Evolutionary conservation across 2,797 vertebrate genomes (phyloP).

Genomic region (Corythornis leucogaster): DNA sequence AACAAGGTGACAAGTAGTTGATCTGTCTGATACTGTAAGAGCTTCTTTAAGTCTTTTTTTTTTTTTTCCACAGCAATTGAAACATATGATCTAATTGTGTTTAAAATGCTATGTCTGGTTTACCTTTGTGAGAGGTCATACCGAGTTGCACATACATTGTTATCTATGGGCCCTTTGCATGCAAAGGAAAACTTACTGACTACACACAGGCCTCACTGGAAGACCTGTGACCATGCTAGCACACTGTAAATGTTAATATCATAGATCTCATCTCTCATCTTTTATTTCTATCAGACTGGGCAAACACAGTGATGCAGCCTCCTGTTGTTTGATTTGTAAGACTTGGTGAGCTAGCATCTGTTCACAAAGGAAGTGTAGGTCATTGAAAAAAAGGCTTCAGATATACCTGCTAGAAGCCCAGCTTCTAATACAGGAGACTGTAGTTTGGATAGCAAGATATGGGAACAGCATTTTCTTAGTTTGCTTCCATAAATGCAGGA

Average conservation of each 20-base stretch:
- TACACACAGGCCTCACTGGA: neutral
- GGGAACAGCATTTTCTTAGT: neutral
- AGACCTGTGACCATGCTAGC: neutral
- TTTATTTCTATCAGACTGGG: neutral
- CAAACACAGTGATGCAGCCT: neutral
- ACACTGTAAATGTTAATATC: neutral
- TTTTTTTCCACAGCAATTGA: neutral
- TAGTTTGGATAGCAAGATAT: neutral
- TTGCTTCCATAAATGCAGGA: neutral
- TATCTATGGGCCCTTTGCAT: fast-evolving
- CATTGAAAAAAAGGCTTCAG: neutral
- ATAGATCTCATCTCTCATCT: neutral
- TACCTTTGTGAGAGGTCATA: neutral
- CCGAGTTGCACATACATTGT: neutral
- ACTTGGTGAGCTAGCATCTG: neutral
- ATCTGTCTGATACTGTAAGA: neutral
- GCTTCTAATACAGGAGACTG: neutral
- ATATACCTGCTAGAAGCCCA: neutral
- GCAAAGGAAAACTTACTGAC: neutral
- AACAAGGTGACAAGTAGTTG: neutral
- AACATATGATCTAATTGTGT: neutral
- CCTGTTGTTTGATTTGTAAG: neutral
- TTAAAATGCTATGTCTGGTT: neutral
- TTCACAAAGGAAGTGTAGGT: neutral
- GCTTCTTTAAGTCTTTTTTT: neutral